Base-by-base conservation (phyloP, 2,797 vertebrate species). In the Halcyon badia region DNA sequence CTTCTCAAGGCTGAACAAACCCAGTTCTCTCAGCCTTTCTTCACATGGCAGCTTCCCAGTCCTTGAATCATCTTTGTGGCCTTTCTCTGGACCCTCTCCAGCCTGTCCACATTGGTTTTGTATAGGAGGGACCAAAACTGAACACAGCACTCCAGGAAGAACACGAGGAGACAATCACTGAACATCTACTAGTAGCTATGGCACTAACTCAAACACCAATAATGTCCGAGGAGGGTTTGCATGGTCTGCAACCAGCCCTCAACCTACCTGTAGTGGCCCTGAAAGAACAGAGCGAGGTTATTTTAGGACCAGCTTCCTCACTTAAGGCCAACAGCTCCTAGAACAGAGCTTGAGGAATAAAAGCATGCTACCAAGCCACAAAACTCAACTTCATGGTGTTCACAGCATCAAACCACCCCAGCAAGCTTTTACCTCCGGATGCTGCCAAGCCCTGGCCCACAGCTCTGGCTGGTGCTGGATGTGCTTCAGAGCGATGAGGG, bases 401-500 rank as follows among this genome's bases (percentile, higher is more conserved):
- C 60, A 15, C n/a, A 80, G 89, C 86, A 76, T 10, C 46, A 8
- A 62, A 44, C 12, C 87, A n/a, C 54, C 10, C 0, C 2, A 72
- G 62, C 17, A n/a, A 31, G 31, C 77, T 65, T 78, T 28, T 1
- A 13, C 31, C 41, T 5, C 18, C 1, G 0, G 42, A 49, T 1
- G 2, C 44, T 33, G 48, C 78, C 85, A 54, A 39, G 64, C 66
- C 48, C 39, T 86, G 70, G 57, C 69, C 56, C 42, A 39, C 7
- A 31, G 28, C 16, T 52, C 51, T 52, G 51, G 0, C 66, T 3
- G 52, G 52, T 5, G 69, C 51, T 41, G 33, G 1, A 2, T 0
- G 5, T 0, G 2, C 26, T 56, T 18, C 60, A 4, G 56, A 30
- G 85, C 2, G 0, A 33, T 0, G 24, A 21, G 19, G 31, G 49